Conservation (phyloP, 2,113 vertebrate species). For the Oncorhynchus masou region DNA sequence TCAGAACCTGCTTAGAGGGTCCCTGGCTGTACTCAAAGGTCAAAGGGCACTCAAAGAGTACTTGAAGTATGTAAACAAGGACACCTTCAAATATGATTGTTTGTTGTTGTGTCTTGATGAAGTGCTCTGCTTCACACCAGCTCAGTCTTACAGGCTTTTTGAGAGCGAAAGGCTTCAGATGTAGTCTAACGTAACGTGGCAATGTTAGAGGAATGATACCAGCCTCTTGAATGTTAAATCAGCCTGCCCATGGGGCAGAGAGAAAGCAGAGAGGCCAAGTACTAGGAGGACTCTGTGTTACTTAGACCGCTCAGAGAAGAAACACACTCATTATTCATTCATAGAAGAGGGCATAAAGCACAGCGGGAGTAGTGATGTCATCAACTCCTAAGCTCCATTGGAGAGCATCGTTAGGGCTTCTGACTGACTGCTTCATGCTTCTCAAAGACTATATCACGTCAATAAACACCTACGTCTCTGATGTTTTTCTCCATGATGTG, state of each 20-base stretch:
- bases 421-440: no score
- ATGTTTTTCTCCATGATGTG: no score
- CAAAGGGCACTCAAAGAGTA: not conserved
- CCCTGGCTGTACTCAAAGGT: not conserved
- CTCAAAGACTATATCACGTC: no score
- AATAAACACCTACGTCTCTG: no score
- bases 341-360: slow-evolving; percentile 34
- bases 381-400: slow-evolving; percentile 2
- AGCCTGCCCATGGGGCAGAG: not conserved
- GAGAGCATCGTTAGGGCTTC: no score
- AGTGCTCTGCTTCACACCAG: no score
- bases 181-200: not conserved
- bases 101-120: no score
- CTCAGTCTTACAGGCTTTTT: no score
- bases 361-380: slow-evolving; percentile 31
- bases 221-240: not conserved
- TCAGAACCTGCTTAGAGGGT: not conserved
- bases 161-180: not conserved
- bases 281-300: not conserved
- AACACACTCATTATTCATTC: slow-evolving; percentile 50
- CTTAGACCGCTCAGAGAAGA: slow-evolving; percentile 12
- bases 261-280: not conserved
- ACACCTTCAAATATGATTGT: no score
- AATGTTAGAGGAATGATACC: not conserved
- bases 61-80: no score